phyloP scores from a whole-genome alignment of 2,113 vertebrate genomes.

The Amphiprion percula region DNA sequence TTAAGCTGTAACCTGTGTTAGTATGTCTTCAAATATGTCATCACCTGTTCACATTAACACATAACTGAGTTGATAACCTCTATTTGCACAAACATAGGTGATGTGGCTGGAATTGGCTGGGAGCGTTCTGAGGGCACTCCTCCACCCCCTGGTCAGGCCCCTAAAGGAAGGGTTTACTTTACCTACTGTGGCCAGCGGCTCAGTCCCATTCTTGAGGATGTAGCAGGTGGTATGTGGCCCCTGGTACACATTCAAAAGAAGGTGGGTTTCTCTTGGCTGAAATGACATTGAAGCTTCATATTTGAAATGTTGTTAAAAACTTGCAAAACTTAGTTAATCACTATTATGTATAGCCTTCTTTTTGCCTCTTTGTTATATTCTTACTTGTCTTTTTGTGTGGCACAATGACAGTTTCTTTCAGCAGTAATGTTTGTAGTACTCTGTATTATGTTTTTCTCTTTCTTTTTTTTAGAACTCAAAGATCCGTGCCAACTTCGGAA shows the following conservation, averaged over 20 bases:
- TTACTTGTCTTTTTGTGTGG: too few relatives aligned
- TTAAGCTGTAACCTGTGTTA: slow-evolving; percentile 2
- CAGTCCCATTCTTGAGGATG: slow-evolving; percentile 92
- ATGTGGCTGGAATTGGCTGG: slow-evolving; percentile 98
- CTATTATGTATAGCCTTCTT: neutral
- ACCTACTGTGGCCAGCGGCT: slow-evolving; percentile 96
- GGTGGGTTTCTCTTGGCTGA: slow-evolving; percentile 78
- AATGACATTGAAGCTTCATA: neutral
- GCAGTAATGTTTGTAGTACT: neutral
- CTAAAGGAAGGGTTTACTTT: slow-evolving; percentile 98
- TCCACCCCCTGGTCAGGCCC: slow-evolving; percentile 94
- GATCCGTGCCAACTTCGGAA: slow-evolving; percentile 97
- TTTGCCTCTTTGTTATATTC: too few relatives aligned
- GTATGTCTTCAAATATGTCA: neutral
- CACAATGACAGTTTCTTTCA: too few relatives aligned
- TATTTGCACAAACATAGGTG: slow-evolving; percentile 80
- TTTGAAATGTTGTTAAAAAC: neutral
- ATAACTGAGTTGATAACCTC: neutral
- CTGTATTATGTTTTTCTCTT: neutral
- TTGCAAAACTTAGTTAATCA: neutral
- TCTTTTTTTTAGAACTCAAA: slow-evolving; percentile 91
- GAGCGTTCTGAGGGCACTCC: slow-evolving; percentile 96
- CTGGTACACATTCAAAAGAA: slow-evolving; percentile 99
- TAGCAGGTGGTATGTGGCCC: slow-evolving; percentile 99
- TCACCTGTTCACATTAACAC: neutral